These are phyloP conservation scores for Brachyrhaphis roseni DNA, from an alignment of 2,797 vertebrate genomes.

Conservation along the genomic window DNA sequence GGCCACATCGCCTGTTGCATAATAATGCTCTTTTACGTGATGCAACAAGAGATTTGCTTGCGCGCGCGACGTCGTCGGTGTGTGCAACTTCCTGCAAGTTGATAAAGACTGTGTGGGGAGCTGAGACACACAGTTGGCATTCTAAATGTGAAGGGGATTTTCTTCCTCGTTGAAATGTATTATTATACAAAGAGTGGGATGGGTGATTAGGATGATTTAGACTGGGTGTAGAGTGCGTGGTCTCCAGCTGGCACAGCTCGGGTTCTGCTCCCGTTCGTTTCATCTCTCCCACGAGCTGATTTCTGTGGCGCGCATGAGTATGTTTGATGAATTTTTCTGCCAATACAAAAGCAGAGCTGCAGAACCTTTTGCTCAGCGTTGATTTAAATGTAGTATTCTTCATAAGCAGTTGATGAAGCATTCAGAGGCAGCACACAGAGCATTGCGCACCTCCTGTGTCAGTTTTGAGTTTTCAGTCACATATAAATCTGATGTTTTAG, in stretches of 20 bases:
- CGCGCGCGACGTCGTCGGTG: background rate
- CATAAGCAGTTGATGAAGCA: constrained; percentile 40
- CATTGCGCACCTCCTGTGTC: constrained; percentile 23
- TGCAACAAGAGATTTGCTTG: background rate
- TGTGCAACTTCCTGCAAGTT: constrained; percentile 44
- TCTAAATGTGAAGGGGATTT: constrained; percentile 51
- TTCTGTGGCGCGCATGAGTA: constrained; percentile 32
- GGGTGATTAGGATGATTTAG: constrained; percentile 71
- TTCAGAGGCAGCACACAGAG: constrained; percentile 32
- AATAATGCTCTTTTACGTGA: constrained; percentile 26
- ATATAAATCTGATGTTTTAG: constrained; percentile 32
- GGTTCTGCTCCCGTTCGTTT: constrained; percentile 46
- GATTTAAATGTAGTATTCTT: constrained; percentile 47
- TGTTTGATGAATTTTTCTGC: constrained; percentile 55
- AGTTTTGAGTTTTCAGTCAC: constrained; percentile 20
- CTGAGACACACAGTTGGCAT: constrained; percentile 40
- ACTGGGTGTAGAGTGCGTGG: constrained; percentile 40
- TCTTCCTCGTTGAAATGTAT: constrained; percentile 51
- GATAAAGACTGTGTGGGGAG: constrained; percentile 44
- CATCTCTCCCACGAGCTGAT: constrained; percentile 36
- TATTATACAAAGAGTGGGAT: constrained; percentile 67
- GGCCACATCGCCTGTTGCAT: constrained; percentile 9
- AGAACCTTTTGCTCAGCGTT: constrained; percentile 39
- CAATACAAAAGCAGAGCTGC: constrained; percentile 32
- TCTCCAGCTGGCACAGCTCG: constrained; percentile 35